Evolutionary conservation across 2,888 invertebrate genomes (phyloP).

Genomic region (Trilocha varians): DNA sequence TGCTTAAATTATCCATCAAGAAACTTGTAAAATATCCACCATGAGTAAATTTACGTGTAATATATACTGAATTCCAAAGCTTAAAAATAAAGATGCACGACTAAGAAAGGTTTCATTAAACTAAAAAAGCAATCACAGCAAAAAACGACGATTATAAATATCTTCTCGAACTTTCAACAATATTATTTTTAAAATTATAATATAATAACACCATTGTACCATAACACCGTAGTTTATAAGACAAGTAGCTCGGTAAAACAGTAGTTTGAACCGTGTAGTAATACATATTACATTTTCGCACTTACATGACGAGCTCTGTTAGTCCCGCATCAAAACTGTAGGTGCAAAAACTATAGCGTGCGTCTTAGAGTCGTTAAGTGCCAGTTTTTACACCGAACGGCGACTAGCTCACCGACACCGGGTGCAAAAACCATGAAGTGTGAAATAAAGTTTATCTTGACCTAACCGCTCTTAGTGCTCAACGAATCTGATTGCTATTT

Average conservation of each 20-base stretch:
- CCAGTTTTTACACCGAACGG: conserved; percentile 1
- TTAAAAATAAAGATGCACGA: neutral
- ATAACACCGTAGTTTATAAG: neutral
- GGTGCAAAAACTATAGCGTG: conserved; percentile 3
- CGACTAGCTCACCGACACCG: conserved; percentile 1
- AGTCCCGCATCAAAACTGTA: neutral
- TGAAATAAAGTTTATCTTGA: conserved; percentile 1
- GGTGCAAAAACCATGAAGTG: conserved; percentile 5
- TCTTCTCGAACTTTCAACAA: too few relatives aligned
- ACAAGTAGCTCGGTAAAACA: neutral
- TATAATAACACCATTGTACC: too few relatives aligned
- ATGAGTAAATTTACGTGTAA: too few relatives aligned
- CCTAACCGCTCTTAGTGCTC: neutral
- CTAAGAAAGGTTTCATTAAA: neutral
- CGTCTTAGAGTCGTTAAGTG: neutral
- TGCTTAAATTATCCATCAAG: too few relatives aligned
- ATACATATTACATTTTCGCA: neutral
- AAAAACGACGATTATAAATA: too few relatives aligned
- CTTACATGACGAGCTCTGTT: neutral
- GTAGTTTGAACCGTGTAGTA: neutral
- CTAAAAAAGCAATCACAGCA: too few relatives aligned
- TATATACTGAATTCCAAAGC: too few relatives aligned
- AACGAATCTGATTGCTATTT: neutral
- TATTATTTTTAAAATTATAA: too few relatives aligned
- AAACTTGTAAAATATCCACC: too few relatives aligned